A percentile compares a stretch with the other conserved stretches of the same genome.
Evolutionary conservation across 2,113 vertebrate genomes (phyloP).

Genomic region (Nibea coibor): DNA sequence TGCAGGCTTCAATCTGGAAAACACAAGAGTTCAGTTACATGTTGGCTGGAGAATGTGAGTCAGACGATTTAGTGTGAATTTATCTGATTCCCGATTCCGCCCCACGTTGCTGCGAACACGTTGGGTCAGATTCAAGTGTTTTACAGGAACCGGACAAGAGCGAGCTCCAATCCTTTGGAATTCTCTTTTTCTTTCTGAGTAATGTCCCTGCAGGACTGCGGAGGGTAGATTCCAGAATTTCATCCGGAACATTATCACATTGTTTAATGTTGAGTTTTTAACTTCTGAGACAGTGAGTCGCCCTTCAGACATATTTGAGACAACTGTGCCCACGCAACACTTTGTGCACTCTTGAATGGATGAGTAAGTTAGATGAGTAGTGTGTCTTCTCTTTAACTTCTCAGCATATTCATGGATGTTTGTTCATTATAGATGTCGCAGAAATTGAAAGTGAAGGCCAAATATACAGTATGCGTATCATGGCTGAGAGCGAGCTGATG

Average conservation of each 20-base stretch:
- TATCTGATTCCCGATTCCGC: no score
- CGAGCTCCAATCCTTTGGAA: not conserved
- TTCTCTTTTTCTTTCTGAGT: not conserved
- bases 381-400: not conserved
- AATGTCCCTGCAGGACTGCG: not conserved
- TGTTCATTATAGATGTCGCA: not conserved
- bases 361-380: no score
- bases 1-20: slow-evolving; percentile 95
- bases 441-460: not conserved
- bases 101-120: not conserved
- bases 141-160: not conserved
- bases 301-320: no score
- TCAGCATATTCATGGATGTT: not conserved
- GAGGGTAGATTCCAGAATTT: no score
- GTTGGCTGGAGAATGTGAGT: not conserved
- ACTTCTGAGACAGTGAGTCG: no score
- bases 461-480: no score
- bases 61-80: not conserved
- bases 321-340: no score
- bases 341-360: no score
- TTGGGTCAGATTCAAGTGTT: not conserved
- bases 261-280: no score
- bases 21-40: not conserved
- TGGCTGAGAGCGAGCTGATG: no score
- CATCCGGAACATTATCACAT: no score